Conservation (phyloP, 2,113 vertebrate species). For the Macquaria ambigua region DNA sequence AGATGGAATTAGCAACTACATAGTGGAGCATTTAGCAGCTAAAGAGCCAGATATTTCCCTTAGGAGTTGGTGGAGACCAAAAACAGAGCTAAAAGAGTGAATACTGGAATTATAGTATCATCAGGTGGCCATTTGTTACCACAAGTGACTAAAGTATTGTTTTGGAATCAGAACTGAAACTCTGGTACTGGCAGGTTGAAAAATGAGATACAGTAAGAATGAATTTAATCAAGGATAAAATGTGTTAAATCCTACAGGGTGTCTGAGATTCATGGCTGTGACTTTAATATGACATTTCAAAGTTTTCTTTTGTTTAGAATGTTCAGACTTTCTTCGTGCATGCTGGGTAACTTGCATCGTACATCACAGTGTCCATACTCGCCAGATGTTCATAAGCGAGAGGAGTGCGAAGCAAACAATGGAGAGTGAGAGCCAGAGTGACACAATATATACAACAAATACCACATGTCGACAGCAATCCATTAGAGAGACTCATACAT, state of each 20-base stretch:
- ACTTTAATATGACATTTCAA: not conserved
- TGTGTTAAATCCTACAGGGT: not conserved
- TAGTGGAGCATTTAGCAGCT: not conserved
- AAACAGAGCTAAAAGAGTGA: not conserved
- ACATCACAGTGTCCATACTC: not conserved
- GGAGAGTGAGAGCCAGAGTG: slow-evolving; percentile 26
- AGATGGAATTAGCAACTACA: not conserved
- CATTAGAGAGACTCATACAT: slow-evolving; percentile 48
- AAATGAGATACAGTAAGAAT: not conserved
- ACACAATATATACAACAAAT: slow-evolving; percentile 51
- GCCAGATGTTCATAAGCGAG: slow-evolving; percentile 30
- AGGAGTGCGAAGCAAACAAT: slow-evolving; percentile 35
- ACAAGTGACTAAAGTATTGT: not conserved
- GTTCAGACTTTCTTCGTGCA: not conserved
- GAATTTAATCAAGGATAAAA: not conserved
- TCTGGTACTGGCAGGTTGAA: not conserved
- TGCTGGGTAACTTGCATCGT: not conserved
- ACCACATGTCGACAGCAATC: slow-evolving; percentile 54
- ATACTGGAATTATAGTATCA: not conserved
- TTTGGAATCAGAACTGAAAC: not conserved
- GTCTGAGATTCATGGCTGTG: not conserved
- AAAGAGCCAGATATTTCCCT: not conserved
- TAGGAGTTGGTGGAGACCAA: not conserved
- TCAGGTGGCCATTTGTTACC: not conserved
- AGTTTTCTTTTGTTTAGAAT: not conserved